A percentile compares a stretch with the other conserved stretches of the same genome.
phyloP scores from a whole-genome alignment of 2,113 vertebrate species.

The Actenoides lindsayi region DNA sequence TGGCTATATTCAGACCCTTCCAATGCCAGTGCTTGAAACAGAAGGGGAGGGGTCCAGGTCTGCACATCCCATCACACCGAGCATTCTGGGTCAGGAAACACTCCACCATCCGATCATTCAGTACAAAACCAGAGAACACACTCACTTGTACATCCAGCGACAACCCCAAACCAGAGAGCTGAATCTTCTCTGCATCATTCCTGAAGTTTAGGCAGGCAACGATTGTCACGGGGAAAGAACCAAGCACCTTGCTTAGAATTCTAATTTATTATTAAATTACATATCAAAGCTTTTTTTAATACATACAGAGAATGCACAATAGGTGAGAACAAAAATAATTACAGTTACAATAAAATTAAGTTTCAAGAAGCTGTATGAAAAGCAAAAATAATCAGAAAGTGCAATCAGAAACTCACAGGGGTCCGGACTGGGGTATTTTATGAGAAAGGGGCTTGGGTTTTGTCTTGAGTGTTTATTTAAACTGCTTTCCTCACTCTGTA shows the following conservation, averaged over 20 bases:
- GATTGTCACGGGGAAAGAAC: background rate
- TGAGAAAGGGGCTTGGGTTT: constrained; percentile 31
- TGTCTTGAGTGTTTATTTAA: background rate
- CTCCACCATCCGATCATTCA: background rate
- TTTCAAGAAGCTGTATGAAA: constrained; percentile 70
- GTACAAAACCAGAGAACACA: background rate
- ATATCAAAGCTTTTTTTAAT: constrained; percentile 80
- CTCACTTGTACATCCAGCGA: fast-evolving
- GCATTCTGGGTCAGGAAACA: background rate
- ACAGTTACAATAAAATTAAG: constrained; percentile 76
- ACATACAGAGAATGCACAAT: constrained; percentile 80
- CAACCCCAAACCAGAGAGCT: background rate
- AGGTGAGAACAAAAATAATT: constrained; percentile 80
- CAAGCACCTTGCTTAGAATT: constrained; percentile 67
- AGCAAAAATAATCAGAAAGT: constrained; percentile 76
- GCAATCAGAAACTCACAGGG: constrained; percentile 68
- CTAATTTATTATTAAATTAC: constrained; percentile 88
- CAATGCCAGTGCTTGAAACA: background rate
- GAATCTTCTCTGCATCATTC: background rate
- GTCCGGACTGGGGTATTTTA: constrained; percentile 24
- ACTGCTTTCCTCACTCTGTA: background rate
- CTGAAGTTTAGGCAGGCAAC: background rate
- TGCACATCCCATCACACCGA: background rate
- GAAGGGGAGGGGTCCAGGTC: background rate
- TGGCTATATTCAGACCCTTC: background rate